phyloP scores from a whole-genome alignment of 2,113 vertebrate genomes.

The Pollimyrus isidori region DNA sequence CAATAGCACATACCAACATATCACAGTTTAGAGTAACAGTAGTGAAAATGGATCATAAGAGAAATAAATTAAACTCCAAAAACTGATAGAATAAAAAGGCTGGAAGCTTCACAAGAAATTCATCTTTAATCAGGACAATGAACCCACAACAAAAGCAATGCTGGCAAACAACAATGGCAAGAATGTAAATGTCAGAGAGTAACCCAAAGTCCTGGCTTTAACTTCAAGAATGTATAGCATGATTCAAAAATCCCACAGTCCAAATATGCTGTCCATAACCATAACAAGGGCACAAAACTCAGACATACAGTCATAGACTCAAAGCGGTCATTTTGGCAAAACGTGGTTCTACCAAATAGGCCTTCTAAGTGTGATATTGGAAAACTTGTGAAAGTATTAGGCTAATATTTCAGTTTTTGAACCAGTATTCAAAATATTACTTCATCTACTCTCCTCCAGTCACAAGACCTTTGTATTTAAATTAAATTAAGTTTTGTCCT shows the following conservation, averaged over 20 bases:
- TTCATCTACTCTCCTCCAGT: neutral
- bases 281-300: neutral
- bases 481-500: neutral
- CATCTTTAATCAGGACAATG: neutral
- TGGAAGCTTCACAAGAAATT: neutral
- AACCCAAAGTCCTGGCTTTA: neutral
- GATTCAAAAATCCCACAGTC: neutral
- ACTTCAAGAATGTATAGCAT: neutral
- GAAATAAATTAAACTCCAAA: neutral
- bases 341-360: neutral
- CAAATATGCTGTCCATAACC: neutral
- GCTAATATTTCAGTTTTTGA: neutral
- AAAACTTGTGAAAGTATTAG: no score
- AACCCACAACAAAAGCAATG: neutral
- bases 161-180: neutral
- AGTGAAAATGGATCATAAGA: no score
- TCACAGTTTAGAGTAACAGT: no score
- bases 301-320: neutral
- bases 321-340: neutral
- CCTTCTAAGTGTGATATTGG: neutral
- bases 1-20: no score
- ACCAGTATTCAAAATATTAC: neutral
- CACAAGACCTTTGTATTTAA: neutral
- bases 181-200: neutral
- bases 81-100: neutral